Evolutionary conservation across 2,797 vertebrate genomes (phyloP), one percentile per base, ranked within the genome.

Genomic region (Monodelphis domestica): DNA sequence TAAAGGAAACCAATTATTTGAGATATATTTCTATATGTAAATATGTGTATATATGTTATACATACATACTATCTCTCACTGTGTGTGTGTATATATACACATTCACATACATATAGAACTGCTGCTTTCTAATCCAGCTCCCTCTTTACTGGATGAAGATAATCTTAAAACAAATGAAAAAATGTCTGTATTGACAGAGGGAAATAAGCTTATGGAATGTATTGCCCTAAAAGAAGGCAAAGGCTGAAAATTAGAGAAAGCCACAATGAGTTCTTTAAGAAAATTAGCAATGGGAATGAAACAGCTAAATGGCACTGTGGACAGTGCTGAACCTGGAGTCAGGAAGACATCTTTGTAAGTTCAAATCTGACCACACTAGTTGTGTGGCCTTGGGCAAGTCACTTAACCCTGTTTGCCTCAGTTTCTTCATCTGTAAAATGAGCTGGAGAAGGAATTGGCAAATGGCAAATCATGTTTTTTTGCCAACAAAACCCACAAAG

Each of bases 281-380:
- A 84, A 24, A 24, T 50, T 84, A 84, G 45, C 38, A 28, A 28
- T 56, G 26, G 26, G 55, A 28, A 56, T 56, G 14, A 78, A 7
- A 4, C 9, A 50, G 1, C 1, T 84, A n/a, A n/a, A n/a, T n/a
- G n/a, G n/a, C 9, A 2, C 24, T 1, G 5, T 45, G 10, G 38
- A 45, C 45, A 50, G 21, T 26, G 12, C 38, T 28, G 38, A 84
- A 84, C 70, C 12, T n/a, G n/a, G n/a, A n/a, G n/a, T n/a, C n/a
- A n/a, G n/a, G n/a, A n/a, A n/a, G n/a, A n/a, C n/a, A n/a, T n/a
- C n/a, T n/a, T n/a, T n/a, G n/a, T n/a, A n/a, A n/a, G n/a, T n/a
- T n/a, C n/a, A n/a, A n/a, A n/a, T n/a, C n/a, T n/a, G n/a, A n/a
- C n/a, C n/a, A n/a, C n/a, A n/a, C n/a, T n/a, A n/a, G n/a, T n/a